A percentile compares a stretch with the other conserved stretches of the same genome.
These are phyloP conservation scores for Pogonus chalceus DNA, from an alignment of 1,140 invertebrate species.

Conservation along the genomic window DNA sequence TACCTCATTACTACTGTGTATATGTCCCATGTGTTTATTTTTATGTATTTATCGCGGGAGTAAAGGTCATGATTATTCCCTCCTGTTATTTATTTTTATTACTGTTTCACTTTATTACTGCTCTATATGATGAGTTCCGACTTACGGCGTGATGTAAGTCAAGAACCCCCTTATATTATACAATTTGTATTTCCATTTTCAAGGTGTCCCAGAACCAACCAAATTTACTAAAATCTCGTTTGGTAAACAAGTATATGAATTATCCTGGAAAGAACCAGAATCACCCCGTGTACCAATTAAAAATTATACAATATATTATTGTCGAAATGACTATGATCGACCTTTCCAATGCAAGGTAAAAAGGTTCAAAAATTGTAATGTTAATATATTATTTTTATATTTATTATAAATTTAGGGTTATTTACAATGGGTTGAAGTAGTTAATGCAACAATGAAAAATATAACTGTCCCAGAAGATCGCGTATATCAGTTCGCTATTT, in stretches of 20 bases:
- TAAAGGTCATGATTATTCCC: too few species aligned
- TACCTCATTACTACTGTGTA: too few species aligned
- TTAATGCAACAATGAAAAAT: constrained; percentile 37
- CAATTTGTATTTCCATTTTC: constrained; percentile 22
- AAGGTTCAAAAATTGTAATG: too few species aligned
- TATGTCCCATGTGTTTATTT: too few species aligned
- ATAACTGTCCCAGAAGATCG: constrained; percentile 40
- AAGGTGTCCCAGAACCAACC: constrained; percentile 41
- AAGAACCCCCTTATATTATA: too few species aligned
- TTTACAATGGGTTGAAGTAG: constrained; percentile 45
- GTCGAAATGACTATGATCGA: constrained; percentile 46
- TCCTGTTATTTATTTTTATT: too few species aligned
- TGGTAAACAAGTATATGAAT: constrained; percentile 52
- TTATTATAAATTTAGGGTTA: constrained; percentile 37
- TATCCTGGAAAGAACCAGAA: constrained; percentile 55
- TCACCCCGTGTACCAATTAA: constrained; percentile 28
- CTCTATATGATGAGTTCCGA: too few species aligned
- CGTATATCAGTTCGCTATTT: constrained; percentile 59
- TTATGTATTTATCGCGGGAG: too few species aligned
- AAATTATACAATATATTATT: constrained; percentile 68
- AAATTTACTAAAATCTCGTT: constrained; percentile 58
- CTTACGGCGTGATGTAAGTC: too few species aligned
- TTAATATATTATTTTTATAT: constrained; percentile 11
- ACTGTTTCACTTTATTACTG: too few species aligned
- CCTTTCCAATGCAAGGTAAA: constrained; percentile 48